These are phyloP conservation scores for Brachyhypopomus gauderio DNA, from an alignment of 2,113 vertebrate genomes.

Conservation along the genomic window DNA sequence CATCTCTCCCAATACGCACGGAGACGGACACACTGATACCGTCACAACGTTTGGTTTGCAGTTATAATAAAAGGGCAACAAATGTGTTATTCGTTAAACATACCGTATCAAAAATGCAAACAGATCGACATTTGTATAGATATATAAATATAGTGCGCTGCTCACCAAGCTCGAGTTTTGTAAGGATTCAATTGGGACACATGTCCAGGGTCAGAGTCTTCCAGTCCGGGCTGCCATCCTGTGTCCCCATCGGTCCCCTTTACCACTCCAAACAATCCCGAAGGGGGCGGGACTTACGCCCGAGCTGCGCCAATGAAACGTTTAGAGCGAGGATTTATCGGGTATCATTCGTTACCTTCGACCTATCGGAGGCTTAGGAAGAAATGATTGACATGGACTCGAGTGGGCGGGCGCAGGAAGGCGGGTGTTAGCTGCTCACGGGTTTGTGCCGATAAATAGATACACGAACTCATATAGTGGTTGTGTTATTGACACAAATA, in stretches of 20 bases:
- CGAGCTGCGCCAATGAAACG: constrained; percentile 60
- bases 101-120: background rate
- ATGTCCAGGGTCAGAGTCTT: constrained; percentile 63
- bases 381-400: constrained; percentile 53
- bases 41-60: constrained; percentile 6
- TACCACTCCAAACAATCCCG: constrained; percentile 59
- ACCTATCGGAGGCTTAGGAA: constrained; percentile 50
- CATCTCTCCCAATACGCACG: background rate
- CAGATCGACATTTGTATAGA: background rate
- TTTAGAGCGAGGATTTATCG: constrained; percentile 32
- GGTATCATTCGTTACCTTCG: background rate
- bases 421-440: constrained; percentile 22
- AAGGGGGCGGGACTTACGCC: constrained; percentile 45
- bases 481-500: too few relatives aligned
- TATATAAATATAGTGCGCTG: background rate
- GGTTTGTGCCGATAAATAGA: background rate
- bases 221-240: constrained; percentile 71
- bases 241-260: constrained; percentile 63
- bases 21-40: background rate
- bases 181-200: constrained; percentile 66
- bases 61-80: background rate
- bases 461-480: background rate
- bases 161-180: constrained; percentile 70
- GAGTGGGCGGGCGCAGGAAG: background rate
- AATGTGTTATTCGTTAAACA: background rate